Evolutionary conservation across 2,113 vertebrate genomes (phyloP).

Genomic region (Pontoporia blainvillei): DNA sequence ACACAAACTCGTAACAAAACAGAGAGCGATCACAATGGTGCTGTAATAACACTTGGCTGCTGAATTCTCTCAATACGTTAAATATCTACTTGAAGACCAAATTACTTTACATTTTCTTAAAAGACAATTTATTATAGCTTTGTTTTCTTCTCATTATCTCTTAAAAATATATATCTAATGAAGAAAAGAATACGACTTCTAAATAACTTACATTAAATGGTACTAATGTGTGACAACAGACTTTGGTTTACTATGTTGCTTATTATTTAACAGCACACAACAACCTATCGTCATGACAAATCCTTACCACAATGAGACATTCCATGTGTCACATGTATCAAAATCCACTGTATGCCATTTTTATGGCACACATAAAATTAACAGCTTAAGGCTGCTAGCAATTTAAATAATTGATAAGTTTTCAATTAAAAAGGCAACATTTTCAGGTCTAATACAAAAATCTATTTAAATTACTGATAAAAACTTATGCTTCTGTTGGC

Average conservation of each 20-base stretch:
- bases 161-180: slow-evolving; percentile 74
- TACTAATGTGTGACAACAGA: slow-evolving; percentile 55
- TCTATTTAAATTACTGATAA: slow-evolving; percentile 70
- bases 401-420: slow-evolving; percentile 78
- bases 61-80: slow-evolving; percentile 74
- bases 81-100: slow-evolving; percentile 75
- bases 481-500: slow-evolving; percentile 53
- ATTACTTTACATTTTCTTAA: slow-evolving; percentile 76
- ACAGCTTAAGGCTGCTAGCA: slow-evolving; percentile 49
- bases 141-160: slow-evolving; percentile 75
- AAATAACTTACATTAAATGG: slow-evolving; percentile 69
- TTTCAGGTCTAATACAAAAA: slow-evolving; percentile 67
- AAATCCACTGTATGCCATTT: slow-evolving; percentile 42
- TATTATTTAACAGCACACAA: slow-evolving; percentile 55
- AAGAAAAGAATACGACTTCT: slow-evolving; percentile 68
- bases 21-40: slow-evolving; percentile 60
- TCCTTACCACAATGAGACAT: background rate
- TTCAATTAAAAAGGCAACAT: slow-evolving; percentile 75
- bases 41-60: slow-evolving; percentile 70
- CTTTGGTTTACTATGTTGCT: slow-evolving; percentile 45
- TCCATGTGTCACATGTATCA: slow-evolving; percentile 47
- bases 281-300: slow-evolving; percentile 34
- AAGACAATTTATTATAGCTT: slow-evolving; percentile 77
- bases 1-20: slow-evolving; percentile 74
- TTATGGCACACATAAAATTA: slow-evolving; percentile 65